Percentiles rank a stretch among this genome's conserved stretches.
Conservation (phyloP, 2,113 vertebrate species). For the Salminus brasiliensis region DNA sequence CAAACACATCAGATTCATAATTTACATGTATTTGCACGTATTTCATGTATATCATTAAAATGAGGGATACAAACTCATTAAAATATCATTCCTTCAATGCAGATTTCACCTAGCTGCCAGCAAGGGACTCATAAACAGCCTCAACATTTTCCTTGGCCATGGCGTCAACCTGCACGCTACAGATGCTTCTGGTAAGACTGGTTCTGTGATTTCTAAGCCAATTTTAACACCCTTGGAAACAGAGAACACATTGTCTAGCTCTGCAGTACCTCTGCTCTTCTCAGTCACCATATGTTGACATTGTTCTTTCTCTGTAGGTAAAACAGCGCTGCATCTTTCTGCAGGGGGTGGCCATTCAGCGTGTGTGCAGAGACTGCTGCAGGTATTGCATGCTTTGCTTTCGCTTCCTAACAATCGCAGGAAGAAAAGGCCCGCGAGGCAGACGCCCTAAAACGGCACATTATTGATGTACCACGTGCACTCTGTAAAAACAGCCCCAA, state of each 20-base stretch:
- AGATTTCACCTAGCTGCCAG: slow-evolving; percentile 85
- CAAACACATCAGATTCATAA: too few species aligned
- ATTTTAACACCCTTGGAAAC: neutral
- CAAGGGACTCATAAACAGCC: slow-evolving; percentile 81
- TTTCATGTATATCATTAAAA: neutral
- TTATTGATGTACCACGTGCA: neutral
- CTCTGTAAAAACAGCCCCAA: slow-evolving; percentile 30
- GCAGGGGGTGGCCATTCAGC: slow-evolving; percentile 81
- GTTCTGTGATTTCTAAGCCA: neutral
- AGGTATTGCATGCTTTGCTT: slow-evolving; percentile 71
- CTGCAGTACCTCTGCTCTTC: neutral
- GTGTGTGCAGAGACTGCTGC: slow-evolving; percentile 83
- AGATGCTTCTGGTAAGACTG: slow-evolving; percentile 76
- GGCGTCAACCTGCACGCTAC: slow-evolving; percentile 76
- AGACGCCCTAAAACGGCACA: slow-evolving; percentile 5
- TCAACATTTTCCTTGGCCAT: slow-evolving; percentile 80
- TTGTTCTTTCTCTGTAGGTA: slow-evolving; percentile 65
- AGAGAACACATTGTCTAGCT: neutral
- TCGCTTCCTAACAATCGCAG: slow-evolving; percentile 42
- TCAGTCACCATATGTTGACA: neutral
- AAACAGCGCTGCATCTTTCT: slow-evolving; percentile 83
- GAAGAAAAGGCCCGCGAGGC: slow-evolving; percentile 23
- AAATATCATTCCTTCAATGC: slow-evolving; percentile 1
- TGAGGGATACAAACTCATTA: neutral
- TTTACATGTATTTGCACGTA: neutral